Evolutionary conservation across 2,888 invertebrate species (phyloP).

Genomic region (Drosophila melanosoma): DNA sequence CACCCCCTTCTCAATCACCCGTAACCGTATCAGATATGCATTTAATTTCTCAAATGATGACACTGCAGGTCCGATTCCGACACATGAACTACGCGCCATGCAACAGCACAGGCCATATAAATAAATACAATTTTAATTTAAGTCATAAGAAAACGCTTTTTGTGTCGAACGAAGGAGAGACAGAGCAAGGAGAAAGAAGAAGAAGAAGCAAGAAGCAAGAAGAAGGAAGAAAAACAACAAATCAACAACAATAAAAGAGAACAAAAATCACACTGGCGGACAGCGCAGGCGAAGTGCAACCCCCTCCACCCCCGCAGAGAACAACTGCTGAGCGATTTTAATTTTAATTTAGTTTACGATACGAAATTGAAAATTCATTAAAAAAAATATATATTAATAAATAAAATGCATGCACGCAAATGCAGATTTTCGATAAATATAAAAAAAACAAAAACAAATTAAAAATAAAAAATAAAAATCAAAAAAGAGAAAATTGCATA

Average conservation of each 20-base stretch:
- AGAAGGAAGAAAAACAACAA: constrained; percentile 2
- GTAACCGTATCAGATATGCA: constrained; percentile 31
- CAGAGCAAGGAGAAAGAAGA: constrained; percentile 4
- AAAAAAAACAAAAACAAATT: constrained; percentile 3
- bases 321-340: constrained; percentile 61
- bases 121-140: constrained; percentile 80
- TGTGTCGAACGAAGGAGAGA: constrained; percentile 39
- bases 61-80: constrained; percentile 75
- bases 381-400: constrained; percentile 15
- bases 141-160: constrained; percentile 77
- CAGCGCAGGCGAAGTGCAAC: constrained; percentile 20
- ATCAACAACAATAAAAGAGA: not conserved
- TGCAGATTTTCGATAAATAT: constrained; percentile 38
- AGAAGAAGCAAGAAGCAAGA: too few species aligned
- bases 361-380: constrained; percentile 54
- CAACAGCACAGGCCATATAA: constrained; percentile 54
- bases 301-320: not conserved
- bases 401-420: constrained; percentile 31
- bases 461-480: constrained; percentile 22
- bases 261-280: constrained; percentile 5
- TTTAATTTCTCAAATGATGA: constrained; percentile 38
- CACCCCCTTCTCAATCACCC: not conserved
- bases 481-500: constrained; percentile 55
- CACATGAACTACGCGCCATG: constrained; percentile 74
- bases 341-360: constrained; percentile 73